A percentile compares a stretch with the other conserved stretches of the same genome.
phyloP scores from a whole-genome alignment of 2,113 vertebrate species.

The Rutilus rutilus region DNA sequence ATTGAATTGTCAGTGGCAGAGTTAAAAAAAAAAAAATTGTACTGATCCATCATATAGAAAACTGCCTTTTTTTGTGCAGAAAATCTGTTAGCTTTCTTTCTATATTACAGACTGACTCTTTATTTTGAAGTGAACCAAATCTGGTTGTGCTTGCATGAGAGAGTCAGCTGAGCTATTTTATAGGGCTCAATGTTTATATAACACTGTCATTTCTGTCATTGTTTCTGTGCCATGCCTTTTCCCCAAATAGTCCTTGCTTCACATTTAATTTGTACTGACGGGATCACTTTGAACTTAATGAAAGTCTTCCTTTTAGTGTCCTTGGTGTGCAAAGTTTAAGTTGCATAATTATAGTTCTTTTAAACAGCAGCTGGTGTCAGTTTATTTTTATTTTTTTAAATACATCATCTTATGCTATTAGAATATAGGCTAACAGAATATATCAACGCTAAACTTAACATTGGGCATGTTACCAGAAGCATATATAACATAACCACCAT shows the following conservation, averaged over 20 bases:
- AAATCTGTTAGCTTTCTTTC: conserved; percentile 14
- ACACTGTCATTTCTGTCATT: conserved; percentile 41
- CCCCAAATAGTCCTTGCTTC: conserved; percentile 32
- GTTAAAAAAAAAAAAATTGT: too few relatives aligned
- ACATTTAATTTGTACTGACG: conserved; percentile 44
- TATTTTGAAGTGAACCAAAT: conserved; percentile 5
- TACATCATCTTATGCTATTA: background rate
- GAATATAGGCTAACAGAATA: background rate
- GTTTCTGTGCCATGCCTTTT: conserved; percentile 39
- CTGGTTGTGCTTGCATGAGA: conserved; percentile 17
- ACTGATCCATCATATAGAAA: background rate
- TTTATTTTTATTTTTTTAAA: background rate
- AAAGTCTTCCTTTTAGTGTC: background rate
- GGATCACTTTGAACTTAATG: conserved; percentile 43
- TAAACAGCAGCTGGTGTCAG: background rate
- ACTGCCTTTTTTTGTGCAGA: background rate
- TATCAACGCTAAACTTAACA: background rate
- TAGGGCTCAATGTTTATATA: conserved; percentile 40
- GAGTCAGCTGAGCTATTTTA: conserved; percentile 30
- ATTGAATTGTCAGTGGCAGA: background rate
- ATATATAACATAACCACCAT: background rate
- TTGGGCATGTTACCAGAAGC: background rate
- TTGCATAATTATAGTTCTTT: background rate
- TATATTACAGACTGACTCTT: conserved; percentile 32
- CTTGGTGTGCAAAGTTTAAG: background rate